These are phyloP conservation scores for Cerceris ruficornis DNA, from an alignment of 2,888 invertebrate genomes.

Conservation along the genomic window DNA sequence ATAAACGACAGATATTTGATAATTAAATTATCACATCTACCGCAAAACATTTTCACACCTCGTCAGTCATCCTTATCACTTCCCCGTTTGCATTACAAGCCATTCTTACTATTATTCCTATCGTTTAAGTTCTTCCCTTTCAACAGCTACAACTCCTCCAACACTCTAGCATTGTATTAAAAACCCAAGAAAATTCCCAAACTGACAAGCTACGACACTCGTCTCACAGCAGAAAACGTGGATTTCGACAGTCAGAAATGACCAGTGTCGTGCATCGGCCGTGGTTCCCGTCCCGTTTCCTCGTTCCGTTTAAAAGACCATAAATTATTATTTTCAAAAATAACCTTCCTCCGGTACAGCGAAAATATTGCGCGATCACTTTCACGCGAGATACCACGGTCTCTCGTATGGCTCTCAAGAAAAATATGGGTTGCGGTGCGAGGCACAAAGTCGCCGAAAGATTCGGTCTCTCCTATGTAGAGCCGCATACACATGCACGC, in stretches of 20 bases:
- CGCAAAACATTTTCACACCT: neutral
- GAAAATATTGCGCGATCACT: slow-evolving; percentile 11
- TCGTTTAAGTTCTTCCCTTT: too few species aligned
- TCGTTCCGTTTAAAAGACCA: neutral
- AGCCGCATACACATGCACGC: slow-evolving; percentile 6
- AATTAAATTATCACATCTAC: neutral
- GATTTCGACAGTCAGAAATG: neutral
- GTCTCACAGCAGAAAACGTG: neutral
- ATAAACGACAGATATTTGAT: neutral
- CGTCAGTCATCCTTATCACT: too few species aligned
- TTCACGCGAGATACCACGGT: slow-evolving; percentile 27
- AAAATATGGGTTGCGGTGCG: slow-evolving; percentile 47
- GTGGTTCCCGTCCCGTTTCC: neutral
- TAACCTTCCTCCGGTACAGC: neutral
- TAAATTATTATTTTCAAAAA: slow-evolving; percentile 17
- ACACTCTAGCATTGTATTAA: too few species aligned
- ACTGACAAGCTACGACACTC: too few species aligned
- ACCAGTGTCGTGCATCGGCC: neutral
- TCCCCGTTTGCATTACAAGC: too few species aligned
- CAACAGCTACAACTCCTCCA: too few species aligned
- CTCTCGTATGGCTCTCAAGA: slow-evolving; percentile 6
- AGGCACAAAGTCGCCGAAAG: slow-evolving; percentile 35
- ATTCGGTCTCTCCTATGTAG: slow-evolving; percentile 25
- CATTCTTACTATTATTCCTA: too few species aligned
- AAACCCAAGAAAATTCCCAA: too few species aligned